Percentiles rank a stretch among this genome's conserved stretches.
Conservation (phyloP, 1,140 invertebrate species). For the Coelopa frigida region DNA sequence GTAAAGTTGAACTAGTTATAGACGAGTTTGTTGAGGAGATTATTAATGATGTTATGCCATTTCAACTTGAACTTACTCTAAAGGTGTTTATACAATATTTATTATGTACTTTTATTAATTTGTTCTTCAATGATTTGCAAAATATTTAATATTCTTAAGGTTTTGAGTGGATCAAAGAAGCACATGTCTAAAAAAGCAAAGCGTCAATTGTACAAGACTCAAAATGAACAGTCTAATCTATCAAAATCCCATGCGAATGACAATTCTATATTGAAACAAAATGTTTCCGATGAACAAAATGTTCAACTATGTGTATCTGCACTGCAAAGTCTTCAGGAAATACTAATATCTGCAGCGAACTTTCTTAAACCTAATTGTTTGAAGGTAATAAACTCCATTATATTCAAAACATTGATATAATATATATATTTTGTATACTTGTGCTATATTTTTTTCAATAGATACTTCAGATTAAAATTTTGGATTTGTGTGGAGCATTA, state of each 20-base stretch:
- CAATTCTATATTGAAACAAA: conserved; percentile 2
- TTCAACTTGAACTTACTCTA: conserved; percentile 14
- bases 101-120: not conserved
- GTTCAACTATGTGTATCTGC: conserved; percentile 7
- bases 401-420: too few relatives aligned
- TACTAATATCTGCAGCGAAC: conserved; percentile 2
- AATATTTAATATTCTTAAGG: conserved; percentile 10
- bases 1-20: conserved; percentile 7
- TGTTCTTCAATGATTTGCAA: too few relatives aligned
- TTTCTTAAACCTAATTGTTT: conserved; percentile 16
- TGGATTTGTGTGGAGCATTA: too few relatives aligned
- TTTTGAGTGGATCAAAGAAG: conserved; percentile 11
- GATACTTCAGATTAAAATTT: too few relatives aligned
- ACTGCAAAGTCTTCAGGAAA: conserved; percentile 6
- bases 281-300: conserved; percentile 10
- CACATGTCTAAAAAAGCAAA: conserved; percentile 15
- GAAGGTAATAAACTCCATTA: too few relatives aligned
- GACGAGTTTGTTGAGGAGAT: conserved; percentile 14
- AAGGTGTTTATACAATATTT: conserved; percentile 5
- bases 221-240: conserved; percentile 13
- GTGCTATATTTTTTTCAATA: too few relatives aligned
- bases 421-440: too few relatives aligned
- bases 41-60: conserved; percentile 10
- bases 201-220: conserved; percentile 12
- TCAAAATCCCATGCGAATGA: conserved; percentile 10